Conservation (phyloP, 2,113 vertebrate species). For the Myrmecobius fasciatus region DNA sequence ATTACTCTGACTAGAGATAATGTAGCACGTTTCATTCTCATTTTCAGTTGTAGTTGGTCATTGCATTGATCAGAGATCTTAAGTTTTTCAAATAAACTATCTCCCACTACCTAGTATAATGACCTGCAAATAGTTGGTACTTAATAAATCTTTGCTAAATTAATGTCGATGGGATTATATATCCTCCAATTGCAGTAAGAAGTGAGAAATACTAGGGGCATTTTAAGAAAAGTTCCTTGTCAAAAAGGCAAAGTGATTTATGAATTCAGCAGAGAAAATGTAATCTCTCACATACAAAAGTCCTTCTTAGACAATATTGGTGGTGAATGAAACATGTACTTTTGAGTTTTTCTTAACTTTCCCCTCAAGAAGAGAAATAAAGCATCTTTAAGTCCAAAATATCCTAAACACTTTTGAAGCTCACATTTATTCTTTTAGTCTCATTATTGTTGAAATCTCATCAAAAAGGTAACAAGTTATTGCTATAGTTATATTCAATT, state of each 20-base stretch:
- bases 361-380: neutral
- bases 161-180: neutral
- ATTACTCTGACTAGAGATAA: neutral
- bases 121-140: neutral
- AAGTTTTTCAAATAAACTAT: neutral
- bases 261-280: conserved; percentile 49
- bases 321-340: conserved; percentile 27
- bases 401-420: conserved; percentile 68
- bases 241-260: conserved; percentile 54
- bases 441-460: conserved; percentile 63
- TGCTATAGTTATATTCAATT: conserved; percentile 62
- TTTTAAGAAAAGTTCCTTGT: conserved; percentile 40
- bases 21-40: neutral
- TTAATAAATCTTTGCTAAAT: neutral
- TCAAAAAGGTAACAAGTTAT: conserved; percentile 49
- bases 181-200: neutral
- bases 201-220: neutral
- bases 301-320: conserved; percentile 56
- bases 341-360: conserved; percentile 17
- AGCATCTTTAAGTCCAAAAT: conserved; percentile 64
- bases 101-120: neutral
- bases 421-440: conserved; percentile 61
- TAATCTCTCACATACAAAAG: conserved; percentile 51
- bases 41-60: neutral
- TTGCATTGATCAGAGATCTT: neutral